Percentiles rank a stretch among this genome's conserved stretches.
phyloP scores from a whole-genome alignment of 1,140 invertebrate species.

The Nomia melanderi region DNA sequence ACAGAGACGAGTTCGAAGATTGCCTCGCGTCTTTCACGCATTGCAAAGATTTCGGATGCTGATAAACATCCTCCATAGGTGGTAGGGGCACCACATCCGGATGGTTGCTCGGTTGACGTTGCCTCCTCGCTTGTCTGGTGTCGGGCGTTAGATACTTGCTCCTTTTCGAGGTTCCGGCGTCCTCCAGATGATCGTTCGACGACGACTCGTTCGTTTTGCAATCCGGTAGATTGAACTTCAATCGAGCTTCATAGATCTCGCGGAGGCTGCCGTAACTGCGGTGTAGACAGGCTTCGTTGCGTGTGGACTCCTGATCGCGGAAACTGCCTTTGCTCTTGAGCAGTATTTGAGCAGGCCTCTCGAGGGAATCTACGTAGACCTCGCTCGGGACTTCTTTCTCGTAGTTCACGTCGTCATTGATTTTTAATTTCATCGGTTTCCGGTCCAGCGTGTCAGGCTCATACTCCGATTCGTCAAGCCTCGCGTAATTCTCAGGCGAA shows the following conservation, averaged over 20 bases:
- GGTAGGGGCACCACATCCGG: conserved; percentile 85
- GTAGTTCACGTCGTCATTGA: conserved; percentile 74
- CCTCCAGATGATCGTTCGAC: conserved; percentile 60
- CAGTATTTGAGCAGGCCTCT: conserved; percentile 82
- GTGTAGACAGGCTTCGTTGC: conserved; percentile 63
- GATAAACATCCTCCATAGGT: conserved; percentile 83
- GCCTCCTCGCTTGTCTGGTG: conserved; percentile 84
- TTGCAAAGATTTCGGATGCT: conserved; percentile 83
- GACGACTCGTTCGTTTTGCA: conserved; percentile 57
- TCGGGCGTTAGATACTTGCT: conserved; percentile 70
- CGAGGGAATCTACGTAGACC: conserved; percentile 82
- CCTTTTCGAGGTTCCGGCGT: conserved; percentile 69
- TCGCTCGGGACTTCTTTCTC: conserved; percentile 72
- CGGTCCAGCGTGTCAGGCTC: conserved; percentile 92
- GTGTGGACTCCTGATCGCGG: conserved; percentile 76
- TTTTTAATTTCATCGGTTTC: conserved; percentile 86
- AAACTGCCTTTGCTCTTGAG: conserved; percentile 84
- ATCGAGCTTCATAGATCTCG: conserved; percentile 86
- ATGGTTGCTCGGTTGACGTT: conserved; percentile 80
- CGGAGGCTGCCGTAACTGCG: conserved; percentile 85
- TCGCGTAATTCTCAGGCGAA: conserved; percentile 86
- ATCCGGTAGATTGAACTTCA: conserved; percentile 63
- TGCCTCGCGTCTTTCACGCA: conserved; percentile 74
- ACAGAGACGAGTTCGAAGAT: conserved; percentile 73
- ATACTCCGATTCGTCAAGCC: conserved; percentile 88